Conservation (phyloP, 1,140 invertebrate genomes). For the Sipha flava region DNA sequence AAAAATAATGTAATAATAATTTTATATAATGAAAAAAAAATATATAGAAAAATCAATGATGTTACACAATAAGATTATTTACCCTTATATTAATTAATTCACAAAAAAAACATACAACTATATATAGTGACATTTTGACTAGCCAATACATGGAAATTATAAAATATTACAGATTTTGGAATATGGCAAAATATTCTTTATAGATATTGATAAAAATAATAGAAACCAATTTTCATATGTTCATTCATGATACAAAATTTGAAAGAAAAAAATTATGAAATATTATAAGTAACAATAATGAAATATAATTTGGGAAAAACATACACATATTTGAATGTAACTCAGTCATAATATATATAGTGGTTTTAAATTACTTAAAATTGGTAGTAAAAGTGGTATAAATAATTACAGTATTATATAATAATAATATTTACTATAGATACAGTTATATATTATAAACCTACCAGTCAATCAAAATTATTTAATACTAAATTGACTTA, state of each 20-base stretch:
- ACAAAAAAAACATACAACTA: not conserved
- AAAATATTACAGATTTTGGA: not conserved
- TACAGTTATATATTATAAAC: not conserved
- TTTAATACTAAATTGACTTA: not conserved
- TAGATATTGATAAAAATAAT: not conserved
- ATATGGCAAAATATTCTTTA: not conserved
- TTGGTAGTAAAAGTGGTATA: too few species aligned
- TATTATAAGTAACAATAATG: not conserved
- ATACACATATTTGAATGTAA: too few species aligned
- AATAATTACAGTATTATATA: too few species aligned
- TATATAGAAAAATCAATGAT: not conserved
- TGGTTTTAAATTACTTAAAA: too few species aligned
- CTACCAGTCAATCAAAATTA: not conserved
- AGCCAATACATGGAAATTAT: not conserved
- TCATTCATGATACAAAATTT: not conserved
- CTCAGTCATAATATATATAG: too few species aligned
- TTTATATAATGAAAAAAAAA: not conserved
- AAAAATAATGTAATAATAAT: not conserved
- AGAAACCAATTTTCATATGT: not conserved
- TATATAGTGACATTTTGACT: not conserved
- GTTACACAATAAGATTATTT: not conserved
- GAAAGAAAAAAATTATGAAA: not conserved
- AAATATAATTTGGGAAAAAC: too few species aligned
- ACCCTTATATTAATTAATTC: not conserved
- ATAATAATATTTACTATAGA: too few species aligned